Conservation (phyloP, 2,113 vertebrate genomes). For the Neolamprologus devosi region DNA sequence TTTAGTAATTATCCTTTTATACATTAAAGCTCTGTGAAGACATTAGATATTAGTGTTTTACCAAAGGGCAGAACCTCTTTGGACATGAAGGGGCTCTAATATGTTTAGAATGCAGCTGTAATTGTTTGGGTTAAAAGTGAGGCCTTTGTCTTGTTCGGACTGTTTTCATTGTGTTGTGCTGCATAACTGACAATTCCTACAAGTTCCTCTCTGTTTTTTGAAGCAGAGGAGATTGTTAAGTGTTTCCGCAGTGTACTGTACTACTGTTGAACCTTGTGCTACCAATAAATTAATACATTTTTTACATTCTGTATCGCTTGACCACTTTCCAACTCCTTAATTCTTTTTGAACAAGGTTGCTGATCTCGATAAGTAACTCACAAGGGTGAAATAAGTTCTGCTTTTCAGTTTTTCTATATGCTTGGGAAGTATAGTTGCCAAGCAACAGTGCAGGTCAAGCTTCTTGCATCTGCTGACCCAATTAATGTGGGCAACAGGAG, state of each 20-base stretch:
- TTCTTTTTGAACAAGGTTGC: neutral
- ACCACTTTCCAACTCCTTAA: neutral
- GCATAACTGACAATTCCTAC: neutral
- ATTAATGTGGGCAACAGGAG: constrained; percentile 54
- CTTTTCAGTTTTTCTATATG: constrained; percentile 15
- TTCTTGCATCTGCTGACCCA: constrained; percentile 58
- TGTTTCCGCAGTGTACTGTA: constrained; percentile 20
- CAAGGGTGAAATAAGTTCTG: constrained; percentile 2
- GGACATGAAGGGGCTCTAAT: neutral
- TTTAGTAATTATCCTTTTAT: constrained; percentile 28
- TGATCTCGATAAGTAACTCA: constrained; percentile 7
- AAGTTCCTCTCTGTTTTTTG: neutral
- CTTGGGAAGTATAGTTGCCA: constrained; percentile 57
- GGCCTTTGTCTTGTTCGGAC: neutral
- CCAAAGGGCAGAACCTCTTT: constrained; percentile 13
- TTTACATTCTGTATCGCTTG: neutral
- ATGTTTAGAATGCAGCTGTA: constrained; percentile 10
- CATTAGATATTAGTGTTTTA: constrained; percentile 19
- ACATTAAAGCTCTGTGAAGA: neutral
- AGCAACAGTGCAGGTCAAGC: constrained; percentile 56
- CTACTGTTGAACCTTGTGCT: constrained; percentile 19
- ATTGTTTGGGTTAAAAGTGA: constrained; percentile 10
- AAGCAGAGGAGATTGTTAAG: neutral
- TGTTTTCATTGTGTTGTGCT: neutral
- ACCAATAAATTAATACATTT: constrained; percentile 55